A percentile compares a stretch with the other conserved stretches of the same genome.
These are phyloP conservation scores for Trachelus troglodyta DNA, from an alignment of 2,888 invertebrate species.

Conservation along the genomic window DNA sequence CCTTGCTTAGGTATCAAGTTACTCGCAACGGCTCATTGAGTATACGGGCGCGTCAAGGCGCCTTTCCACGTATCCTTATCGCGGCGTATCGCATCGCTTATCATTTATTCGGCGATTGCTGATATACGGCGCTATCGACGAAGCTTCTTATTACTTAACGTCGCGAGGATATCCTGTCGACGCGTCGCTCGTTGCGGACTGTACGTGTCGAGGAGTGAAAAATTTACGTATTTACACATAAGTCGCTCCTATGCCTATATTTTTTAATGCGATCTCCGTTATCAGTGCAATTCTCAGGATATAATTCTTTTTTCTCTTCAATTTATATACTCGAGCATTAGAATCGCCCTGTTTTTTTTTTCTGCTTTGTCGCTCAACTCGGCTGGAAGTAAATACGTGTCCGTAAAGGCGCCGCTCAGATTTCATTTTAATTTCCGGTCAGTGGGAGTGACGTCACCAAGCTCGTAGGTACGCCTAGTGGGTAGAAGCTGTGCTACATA, in stretches of 20 bases:
- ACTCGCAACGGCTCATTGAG: constrained; percentile 39
- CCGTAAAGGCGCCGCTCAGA: neutral
- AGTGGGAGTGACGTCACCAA: too few relatives aligned
- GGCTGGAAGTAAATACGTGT: neutral
- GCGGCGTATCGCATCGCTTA: constrained; percentile 31
- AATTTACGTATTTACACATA: neutral
- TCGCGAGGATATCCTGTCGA: neutral
- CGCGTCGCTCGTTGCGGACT: neutral
- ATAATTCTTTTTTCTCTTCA: too few relatives aligned
- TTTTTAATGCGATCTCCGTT: too few relatives aligned
- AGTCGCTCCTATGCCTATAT: too few relatives aligned
- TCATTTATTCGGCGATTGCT: constrained; percentile 15
- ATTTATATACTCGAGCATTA: too few relatives aligned
- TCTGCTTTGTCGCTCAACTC: neutral
- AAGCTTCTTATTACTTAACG: neutral
- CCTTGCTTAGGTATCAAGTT: constrained; percentile 31
- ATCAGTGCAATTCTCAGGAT: too few relatives aligned
- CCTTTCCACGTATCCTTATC: constrained; percentile 40
- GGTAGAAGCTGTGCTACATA: neutral
- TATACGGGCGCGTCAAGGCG: constrained; percentile 28
- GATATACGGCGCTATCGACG: neutral
- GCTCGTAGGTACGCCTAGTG: neutral
- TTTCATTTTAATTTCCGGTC: neutral
- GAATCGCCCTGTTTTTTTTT: neutral
- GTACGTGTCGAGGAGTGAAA: neutral